Base-by-base conservation (phyloP, 2,888 invertebrate species). In the Troides aeacus region DNA sequence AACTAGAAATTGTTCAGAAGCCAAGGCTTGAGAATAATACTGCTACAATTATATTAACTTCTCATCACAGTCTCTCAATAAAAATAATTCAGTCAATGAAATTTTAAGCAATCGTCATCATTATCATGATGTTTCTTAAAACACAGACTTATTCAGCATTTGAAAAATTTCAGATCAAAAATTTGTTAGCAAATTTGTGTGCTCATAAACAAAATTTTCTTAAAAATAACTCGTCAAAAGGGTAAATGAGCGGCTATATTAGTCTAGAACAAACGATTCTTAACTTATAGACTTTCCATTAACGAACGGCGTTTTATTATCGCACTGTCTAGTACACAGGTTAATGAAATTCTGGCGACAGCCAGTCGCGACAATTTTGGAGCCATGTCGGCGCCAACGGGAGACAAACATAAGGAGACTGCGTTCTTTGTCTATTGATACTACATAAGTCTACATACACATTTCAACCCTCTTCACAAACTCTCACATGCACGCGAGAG, bases 361-460 rank as follows among this genome's bases (percentile, higher is more conserved):
- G 42, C 30, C 69, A 64, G 89, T 82, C 88, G 85, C 84, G 86
- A 73, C 86, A 76, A 60, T 74, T 69, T 77, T 71, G 76, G 79
- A 88, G 88, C 81, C 88, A 77, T 71, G 69, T 70, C 76, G 90
- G 87, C 89, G 88, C 87, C 88, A 75, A 18, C 56, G 61, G 46
- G 68, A 73, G 75, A 78, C 76, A 79, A 77, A 79, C 78, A 80
- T 79, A 60, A 23, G 50, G 84, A 80, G 84, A 82, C 80, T 82
- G 82, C 60, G 39, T 39, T 62, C 70, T 64, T 69, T 69, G 58
- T 70, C 66, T 66, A 66, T 58, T 23, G 58, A 58, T 59, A 64
- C 62, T 69, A 64, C 62, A 64, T 59, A 61, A 57, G 57, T 63
- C 70, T 63, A 57, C 23, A 62, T n/a, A 62, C 62, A 66, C 65